Percentiles rank a stretch among this genome's conserved stretches.
Evolutionary conservation across 92 coral and sea anemone genomes (phyloP).

Genomic region (Ricordea florida): DNA sequence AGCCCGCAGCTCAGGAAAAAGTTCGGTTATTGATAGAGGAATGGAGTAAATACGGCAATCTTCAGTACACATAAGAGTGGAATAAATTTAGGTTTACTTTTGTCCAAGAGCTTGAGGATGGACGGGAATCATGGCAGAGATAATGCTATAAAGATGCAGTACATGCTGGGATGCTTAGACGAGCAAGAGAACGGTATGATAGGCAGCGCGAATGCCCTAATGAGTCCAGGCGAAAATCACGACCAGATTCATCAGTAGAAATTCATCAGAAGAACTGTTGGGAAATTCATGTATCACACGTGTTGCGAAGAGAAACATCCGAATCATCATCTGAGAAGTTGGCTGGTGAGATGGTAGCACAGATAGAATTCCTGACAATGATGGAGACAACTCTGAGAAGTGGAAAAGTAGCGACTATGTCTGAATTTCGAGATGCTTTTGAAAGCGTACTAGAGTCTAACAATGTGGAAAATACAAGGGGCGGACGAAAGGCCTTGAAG

Average conservation of each 20-base stretch:
- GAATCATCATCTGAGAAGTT: slow-evolving; percentile 8
- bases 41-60: slow-evolving; percentile 26
- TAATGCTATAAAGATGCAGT: slow-evolving; percentile 65
- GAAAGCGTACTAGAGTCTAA: slow-evolving; percentile 56
- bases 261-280: slow-evolving; percentile 57
- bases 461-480: slow-evolving; percentile 28
- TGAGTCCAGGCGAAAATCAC: slow-evolving; percentile 61
- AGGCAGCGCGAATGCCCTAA: slow-evolving; percentile 57
- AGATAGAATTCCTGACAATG: slow-evolving; percentile 66
- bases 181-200: slow-evolving; percentile 61
- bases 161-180: slow-evolving; percentile 66
- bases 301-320: slow-evolving; percentile 33
- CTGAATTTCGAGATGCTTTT: slow-evolving; percentile 41
- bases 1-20: slow-evolving; percentile 56
- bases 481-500: slow-evolving; percentile 45
- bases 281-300: slow-evolving; percentile 49
- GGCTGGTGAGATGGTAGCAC: slow-evolving; percentile 60
- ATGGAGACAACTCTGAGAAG: slow-evolving; percentile 43
- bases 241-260: slow-evolving; percentile 9
- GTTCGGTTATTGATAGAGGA: slow-evolving; percentile 7
- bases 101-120: slow-evolving; percentile 37
- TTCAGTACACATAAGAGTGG: slow-evolving; percentile 29
- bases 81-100: slow-evolving; percentile 21
- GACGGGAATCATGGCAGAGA: slow-evolving; percentile 68
- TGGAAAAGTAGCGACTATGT: slow-evolving; percentile 27